Conservation (phyloP, 2,888 invertebrate species). For the Galerucella calmariensis region DNA sequence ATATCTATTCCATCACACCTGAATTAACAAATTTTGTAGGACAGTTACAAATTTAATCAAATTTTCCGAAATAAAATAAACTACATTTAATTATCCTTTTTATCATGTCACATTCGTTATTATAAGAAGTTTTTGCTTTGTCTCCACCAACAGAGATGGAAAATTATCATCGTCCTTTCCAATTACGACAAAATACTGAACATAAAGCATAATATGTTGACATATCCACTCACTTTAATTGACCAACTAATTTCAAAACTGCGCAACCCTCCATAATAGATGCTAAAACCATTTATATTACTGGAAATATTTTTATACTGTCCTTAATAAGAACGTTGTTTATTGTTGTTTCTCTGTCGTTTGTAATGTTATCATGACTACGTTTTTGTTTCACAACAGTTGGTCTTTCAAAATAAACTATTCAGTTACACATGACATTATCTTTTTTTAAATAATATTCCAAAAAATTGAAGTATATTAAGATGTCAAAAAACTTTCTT, state of each 20-base stretch:
- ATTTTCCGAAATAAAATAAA: no score
- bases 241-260: background rate
- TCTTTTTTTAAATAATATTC: no score
- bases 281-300: background rate
- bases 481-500: no score
- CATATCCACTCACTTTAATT: slow-evolving; percentile 3
- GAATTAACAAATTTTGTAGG: no score
- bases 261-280: background rate
- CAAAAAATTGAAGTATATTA: no score
- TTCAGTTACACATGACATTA: background rate
- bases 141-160: background rate
- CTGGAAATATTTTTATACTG: background rate
- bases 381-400: slow-evolving; percentile 11
- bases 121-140: background rate
- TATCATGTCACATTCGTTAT: no score
- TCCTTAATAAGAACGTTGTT: background rate
- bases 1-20: no score
- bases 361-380: background rate
- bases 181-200: background rate
- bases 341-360: background rate
- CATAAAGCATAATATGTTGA: background rate
- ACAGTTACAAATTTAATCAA: no score
- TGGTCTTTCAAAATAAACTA: slow-evolving; percentile 40
- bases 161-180: background rate
- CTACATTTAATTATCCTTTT: no score